These are phyloP conservation scores for Dermatophagoides farinae DNA, from an alignment of 1,140 invertebrate genomes.

Conservation along the genomic window DNA sequence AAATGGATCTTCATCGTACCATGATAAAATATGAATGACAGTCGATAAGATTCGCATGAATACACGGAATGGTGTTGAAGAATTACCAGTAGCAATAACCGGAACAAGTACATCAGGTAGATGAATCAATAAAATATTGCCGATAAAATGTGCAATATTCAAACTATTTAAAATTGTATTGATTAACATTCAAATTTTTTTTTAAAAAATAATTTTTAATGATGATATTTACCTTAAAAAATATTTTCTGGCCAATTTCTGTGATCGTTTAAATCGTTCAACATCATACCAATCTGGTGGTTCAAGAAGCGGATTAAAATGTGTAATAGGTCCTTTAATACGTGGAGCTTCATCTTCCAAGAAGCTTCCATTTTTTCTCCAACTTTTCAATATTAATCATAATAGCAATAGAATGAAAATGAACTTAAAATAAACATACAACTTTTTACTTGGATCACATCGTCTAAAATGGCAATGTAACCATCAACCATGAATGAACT, in stretches of 20 bases:
- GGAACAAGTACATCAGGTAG: slow-evolving; percentile 7
- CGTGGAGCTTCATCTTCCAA: neutral
- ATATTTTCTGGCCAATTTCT: slow-evolving; percentile 4
- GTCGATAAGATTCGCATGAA: slow-evolving; percentile 12
- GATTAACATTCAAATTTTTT: neutral
- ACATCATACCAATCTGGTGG: slow-evolving; percentile 7
- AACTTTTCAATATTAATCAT: slow-evolving; percentile 23
- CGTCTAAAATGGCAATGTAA: too few species aligned
- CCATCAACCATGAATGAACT: too few species aligned
- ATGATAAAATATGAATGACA: slow-evolving; percentile 3
- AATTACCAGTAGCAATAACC: slow-evolving; percentile 9
- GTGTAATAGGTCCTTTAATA: neutral
- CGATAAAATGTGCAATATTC: slow-evolving; percentile 15
- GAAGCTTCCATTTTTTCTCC: neutral
- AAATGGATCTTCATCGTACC: slow-evolving; percentile 13
- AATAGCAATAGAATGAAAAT: neutral
- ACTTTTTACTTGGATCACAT: neutral
- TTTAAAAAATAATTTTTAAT: neutral
- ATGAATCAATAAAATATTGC: slow-evolving; percentile 11
- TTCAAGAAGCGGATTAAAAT: neutral
- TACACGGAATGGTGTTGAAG: slow-evolving; percentile 4
- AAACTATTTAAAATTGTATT: neutral
- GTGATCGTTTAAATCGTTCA: neutral
- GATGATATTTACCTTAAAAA: neutral
- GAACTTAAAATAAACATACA: neutral